Conservation (phyloP, 2,797 vertebrate genomes). For the Cyprinella venusta region DNA sequence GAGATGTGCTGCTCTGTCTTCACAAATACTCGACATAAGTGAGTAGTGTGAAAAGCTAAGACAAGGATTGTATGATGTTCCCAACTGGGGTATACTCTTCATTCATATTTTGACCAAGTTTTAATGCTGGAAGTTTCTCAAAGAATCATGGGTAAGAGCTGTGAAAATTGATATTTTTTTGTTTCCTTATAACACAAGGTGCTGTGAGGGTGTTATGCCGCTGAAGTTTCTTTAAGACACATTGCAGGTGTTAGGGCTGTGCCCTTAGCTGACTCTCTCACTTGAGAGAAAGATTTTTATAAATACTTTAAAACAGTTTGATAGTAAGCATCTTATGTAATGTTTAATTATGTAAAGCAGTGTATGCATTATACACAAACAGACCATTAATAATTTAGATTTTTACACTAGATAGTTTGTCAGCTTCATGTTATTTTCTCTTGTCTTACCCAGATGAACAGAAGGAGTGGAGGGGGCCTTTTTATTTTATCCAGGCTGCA, state of each 20-base stretch:
- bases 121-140: slow-evolving; percentile 59
- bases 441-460: slow-evolving; percentile 77
- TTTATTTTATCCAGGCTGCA: slow-evolving; percentile 93
- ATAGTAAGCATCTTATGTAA: slow-evolving; percentile 51
- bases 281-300: slow-evolving; percentile 59
- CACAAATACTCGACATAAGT: neutral
- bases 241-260: neutral
- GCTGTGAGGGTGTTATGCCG: slow-evolving; percentile 21
- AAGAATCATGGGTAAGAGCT: slow-evolving; percentile 33
- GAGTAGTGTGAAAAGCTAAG: slow-evolving; percentile 49
- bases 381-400: slow-evolving; percentile 66
- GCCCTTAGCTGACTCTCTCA: slow-evolving; percentile 28
- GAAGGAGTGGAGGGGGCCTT: slow-evolving; percentile 87
- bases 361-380: slow-evolving; percentile 52
- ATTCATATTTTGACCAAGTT: slow-evolving; percentile 62
- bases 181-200: slow-evolving; percentile 34
- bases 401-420: slow-evolving; percentile 45
- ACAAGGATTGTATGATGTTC: slow-evolving; percentile 59
- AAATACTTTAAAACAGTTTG: slow-evolving; percentile 65
- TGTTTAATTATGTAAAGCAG: slow-evolving; percentile 67
- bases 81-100: slow-evolving; percentile 47
- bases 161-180: neutral
- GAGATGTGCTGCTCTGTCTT: slow-evolving; percentile 9
- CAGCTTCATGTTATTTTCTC: neutral
- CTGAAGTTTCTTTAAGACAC: neutral